Conservation (phyloP, 2,888 invertebrate species). For the Orthosia cruda region DNA sequence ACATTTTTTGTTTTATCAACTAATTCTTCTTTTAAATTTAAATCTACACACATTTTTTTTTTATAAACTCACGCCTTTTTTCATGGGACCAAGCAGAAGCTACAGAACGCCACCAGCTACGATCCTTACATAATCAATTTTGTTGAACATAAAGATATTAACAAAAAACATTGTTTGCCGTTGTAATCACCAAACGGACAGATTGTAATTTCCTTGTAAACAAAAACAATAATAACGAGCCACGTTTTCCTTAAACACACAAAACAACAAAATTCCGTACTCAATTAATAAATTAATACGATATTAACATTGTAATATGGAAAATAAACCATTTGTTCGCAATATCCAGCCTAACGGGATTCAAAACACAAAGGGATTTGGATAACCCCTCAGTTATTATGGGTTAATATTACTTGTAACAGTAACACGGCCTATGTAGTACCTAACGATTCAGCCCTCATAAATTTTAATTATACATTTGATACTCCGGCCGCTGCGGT, state of each 20-base stretch:
- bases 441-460: slow-evolving; percentile 81
- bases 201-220: neutral
- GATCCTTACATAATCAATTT: no score
- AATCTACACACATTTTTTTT: no score
- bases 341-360: slow-evolving; percentile 67
- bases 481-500: slow-evolving; percentile 75
- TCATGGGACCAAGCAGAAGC: no score
- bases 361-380: slow-evolving; percentile 79
- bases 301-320: slow-evolving; percentile 60
- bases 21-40: no score
- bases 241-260: slow-evolving; percentile 35
- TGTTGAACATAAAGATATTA: no score
- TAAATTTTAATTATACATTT: slow-evolving; percentile 88
- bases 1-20: no score
- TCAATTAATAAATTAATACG: slow-evolving; percentile 67
- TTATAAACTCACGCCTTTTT: no score
- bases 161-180: neutral
- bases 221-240: slow-evolving; percentile 15
- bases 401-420: slow-evolving; percentile 80
- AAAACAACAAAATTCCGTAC: slow-evolving; percentile 39
- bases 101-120: no score
- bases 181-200: neutral
- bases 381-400: slow-evolving; percentile 78
- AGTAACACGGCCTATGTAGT: slow-evolving; percentile 76
- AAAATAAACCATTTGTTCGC: slow-evolving; percentile 66